These are phyloP conservation scores for Oxyteleia sp. DNA, from an alignment of 2,888 invertebrate genomes.

Conservation along the genomic window DNA sequence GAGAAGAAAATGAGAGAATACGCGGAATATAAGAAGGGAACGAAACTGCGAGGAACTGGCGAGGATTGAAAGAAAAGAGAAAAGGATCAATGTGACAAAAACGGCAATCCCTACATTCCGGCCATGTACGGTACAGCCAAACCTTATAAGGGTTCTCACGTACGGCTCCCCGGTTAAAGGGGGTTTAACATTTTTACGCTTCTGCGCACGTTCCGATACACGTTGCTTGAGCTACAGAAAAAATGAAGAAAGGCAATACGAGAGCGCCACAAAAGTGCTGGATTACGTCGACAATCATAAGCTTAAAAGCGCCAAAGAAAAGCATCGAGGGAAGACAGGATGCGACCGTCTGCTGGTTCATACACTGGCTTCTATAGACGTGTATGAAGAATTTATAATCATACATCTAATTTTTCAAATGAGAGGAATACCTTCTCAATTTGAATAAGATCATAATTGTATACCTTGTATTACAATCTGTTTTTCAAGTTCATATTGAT, in stretches of 20 bases:
- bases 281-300: conserved; percentile 48
- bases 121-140: conserved; percentile 83
- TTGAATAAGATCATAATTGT: no score
- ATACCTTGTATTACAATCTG: no score
- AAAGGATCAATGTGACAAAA: conserved; percentile 84
- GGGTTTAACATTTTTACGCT: conserved; percentile 80
- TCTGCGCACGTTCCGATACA: conserved; percentile 71
- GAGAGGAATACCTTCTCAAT: no score
- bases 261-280: conserved; percentile 32
- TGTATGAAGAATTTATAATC: no score
- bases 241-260: conserved; percentile 66
- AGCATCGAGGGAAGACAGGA: neutral
- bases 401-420: no score
- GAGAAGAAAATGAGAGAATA: conserved; percentile 38
- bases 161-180: conserved; percentile 77
- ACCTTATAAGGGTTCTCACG: conserved; percentile 85
- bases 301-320: conserved; percentile 19
- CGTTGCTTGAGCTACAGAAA: conserved; percentile 47
- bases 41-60: conserved; percentile 53
- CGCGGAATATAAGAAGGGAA: conserved; percentile 39
- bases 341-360: neutral
- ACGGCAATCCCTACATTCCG: conserved; percentile 87
- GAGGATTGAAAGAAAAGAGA: conserved; percentile 68
- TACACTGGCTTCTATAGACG: no score
- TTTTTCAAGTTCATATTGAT: no score